These are phyloP conservation scores for Speoplatyrhinus poulsoni DNA, from an alignment of 2,113 vertebrate genomes.

Conservation along the genomic window DNA sequence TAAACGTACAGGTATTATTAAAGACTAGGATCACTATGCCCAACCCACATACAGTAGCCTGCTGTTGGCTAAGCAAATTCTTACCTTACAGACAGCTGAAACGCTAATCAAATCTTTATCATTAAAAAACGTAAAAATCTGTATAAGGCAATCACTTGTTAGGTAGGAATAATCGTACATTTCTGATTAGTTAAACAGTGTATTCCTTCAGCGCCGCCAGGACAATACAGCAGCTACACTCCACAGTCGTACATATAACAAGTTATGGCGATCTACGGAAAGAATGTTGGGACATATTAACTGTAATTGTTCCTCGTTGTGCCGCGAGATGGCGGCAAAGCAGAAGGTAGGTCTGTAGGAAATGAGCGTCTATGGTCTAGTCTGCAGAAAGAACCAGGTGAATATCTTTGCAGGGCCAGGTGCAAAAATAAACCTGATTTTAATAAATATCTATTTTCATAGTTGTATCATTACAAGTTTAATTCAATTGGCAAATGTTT, in stretches of 20 bases:
- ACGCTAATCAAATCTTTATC: slow-evolving; percentile 66
- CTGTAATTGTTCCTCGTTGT: rapidly evolving
- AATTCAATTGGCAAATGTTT: background rate
- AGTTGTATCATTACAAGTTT: background rate
- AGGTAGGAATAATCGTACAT: slow-evolving; percentile 26
- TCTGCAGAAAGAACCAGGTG: background rate
- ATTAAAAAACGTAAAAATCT: slow-evolving; percentile 67
- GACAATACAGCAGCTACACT: background rate
- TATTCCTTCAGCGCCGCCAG: background rate
- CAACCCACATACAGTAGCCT: slow-evolving; percentile 25
- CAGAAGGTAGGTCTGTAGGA: slow-evolving; percentile 18
- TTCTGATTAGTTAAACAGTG: background rate
- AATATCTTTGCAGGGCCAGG: too few relatives aligned
- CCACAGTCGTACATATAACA: too few relatives aligned
- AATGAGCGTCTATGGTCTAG: background rate
- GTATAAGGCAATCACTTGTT: slow-evolving; percentile 69
- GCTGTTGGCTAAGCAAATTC: background rate
- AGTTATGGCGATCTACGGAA: slow-evolving; percentile 42
- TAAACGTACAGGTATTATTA: background rate
- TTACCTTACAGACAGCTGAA: slow-evolving; percentile 74
- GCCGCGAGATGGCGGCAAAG: slow-evolving; percentile 60
- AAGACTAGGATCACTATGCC: too few relatives aligned
- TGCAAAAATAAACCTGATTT: background rate
- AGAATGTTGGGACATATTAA: slow-evolving; percentile 22
- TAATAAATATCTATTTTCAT: slow-evolving; percentile 1